phyloP scores from a whole-genome alignment of 64 coral and sea anemone species.

The Catalaphyllia jardinei region DNA sequence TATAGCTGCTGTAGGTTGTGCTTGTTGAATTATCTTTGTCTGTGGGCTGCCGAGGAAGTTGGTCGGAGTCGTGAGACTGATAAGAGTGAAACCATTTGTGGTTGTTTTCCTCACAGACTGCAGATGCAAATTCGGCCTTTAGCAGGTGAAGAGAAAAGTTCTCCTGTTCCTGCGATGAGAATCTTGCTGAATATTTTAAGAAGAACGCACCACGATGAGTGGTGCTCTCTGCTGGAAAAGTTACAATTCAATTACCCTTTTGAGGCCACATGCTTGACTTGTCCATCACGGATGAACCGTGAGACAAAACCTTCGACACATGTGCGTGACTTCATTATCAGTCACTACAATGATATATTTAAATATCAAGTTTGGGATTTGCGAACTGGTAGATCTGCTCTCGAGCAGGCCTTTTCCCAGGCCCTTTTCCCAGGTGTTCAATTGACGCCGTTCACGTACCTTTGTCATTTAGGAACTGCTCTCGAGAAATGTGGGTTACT shows the following conservation, averaged over 20 bases:
- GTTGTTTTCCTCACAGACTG: neutral
- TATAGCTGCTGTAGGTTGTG: neutral
- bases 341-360: slow-evolving; percentile 10
- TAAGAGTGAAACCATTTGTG: neutral
- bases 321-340: neutral
- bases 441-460: neutral
- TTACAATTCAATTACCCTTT: neutral
- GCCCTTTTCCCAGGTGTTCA: too few species aligned
- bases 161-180: neutral
- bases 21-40: neutral
- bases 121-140: neutral
- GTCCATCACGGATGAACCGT: neutral
- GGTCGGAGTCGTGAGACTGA: too few species aligned
- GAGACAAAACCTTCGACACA: neutral
- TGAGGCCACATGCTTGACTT: too few species aligned
- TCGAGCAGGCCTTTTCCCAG: slow-evolving; percentile 2
- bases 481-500: too few species aligned
- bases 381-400: slow-evolving; percentile 20
- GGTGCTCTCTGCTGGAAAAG: neutral
- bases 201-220: neutral
- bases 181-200: neutral
- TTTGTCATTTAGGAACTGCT: neutral
- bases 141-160: neutral
- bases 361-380: slow-evolving; percentile 24
- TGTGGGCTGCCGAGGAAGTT: neutral